Evolutionary conservation across 2,113 vertebrate species (phyloP), one percentile per base, ranked within the genome.

Genomic region (Rallus limicola): DNA sequence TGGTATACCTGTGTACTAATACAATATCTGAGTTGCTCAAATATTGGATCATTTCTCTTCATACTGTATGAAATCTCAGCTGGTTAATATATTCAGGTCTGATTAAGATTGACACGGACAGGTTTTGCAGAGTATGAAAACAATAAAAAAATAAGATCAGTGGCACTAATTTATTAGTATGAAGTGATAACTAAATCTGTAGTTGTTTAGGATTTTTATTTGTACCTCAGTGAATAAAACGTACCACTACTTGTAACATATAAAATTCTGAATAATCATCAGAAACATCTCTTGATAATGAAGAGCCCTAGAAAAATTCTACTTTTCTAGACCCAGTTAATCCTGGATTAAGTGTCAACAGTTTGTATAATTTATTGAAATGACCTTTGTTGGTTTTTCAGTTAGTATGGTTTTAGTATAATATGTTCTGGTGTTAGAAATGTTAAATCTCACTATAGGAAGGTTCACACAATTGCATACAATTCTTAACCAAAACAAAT

Each of bases 401-500:
- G n/a, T n/a, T n/a, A n/a, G n/a, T 91, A 88, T 90, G 91, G 95
- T 64, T 92, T 97, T 97, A 97, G 91, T 92, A 93, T 95, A 97
- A 95, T 97, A 86, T 97, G 78, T 52, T 72, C 56, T 34, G 16
- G 87, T 88, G 29, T 76, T 91, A 76, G 81, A 95, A 96, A 95
- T 68, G 79, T 95, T 95, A 95, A 96, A 69, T 94, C 10, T 42
- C 91, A 63, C 82, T 56, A 18, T 14, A 34, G n/a, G 80, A 90
- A 96, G 69, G 88, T 98, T 98, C 95, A 94, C 11, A 6, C 21
- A 28, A 92, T 97, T 97, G 96, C 92, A 94, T 95, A 93, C 96
- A 96, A 95, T 96, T 95, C 69, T 95, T 97, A 97, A 96, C 86
- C 67, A 91, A 97, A 92, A 95, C 96, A 97, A 97, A 97, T 96